Base-by-base conservation (phyloP, 2,888 invertebrate species). In the Norana najaformis region DNA sequence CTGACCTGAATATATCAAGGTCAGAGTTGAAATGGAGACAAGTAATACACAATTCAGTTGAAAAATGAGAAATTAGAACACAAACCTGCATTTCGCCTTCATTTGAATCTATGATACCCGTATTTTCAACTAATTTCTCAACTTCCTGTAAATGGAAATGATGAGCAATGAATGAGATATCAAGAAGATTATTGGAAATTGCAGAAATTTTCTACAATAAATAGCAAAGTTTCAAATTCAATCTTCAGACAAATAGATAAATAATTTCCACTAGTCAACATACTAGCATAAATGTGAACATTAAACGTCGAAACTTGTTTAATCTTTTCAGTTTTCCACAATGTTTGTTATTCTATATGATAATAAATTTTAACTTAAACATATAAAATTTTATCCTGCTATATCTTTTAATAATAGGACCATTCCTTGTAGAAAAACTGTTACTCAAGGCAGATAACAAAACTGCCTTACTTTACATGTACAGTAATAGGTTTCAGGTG, bases 71-170 rank as follows among this genome's bases (percentile, higher is more conserved):
- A 69, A n/a, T 3, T 11, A 69, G 69, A 69, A n/a, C 69, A 69
- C 30, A 69, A 69, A 69, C 69, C 69, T 69, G 30, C 69, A 69
- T 69, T 69, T 69, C 69, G 13, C 8, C n/a, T 69, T 69, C 69
- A n/a, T 69, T n/a, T 8, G 69, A 69, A n/a, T 69, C 69, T n/a
- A 69, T 8, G 69, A 69, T 69, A n/a, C 69, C n/a, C 69, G 69
- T 69, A 69, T n/a, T 69, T 69, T 69, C 69, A 69, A 69, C 69
- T 69, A 69, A 69, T n/a, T 69, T 69, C 69, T 69, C 69, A 69
- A 69, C 69, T 69, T 69, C 69, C 69, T 69, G 69, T 8, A 69
- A 69, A 3, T n/a, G 69, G 8, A 69, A 69, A 8, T 3, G 11
- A 69, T 4, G 30, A 69, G n/a, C 69, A n/a, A n/a, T 69, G 30